A percentile compares a stretch with the other conserved stretches of the same genome.
Conservation (phyloP, 37 sponge, comb jelly and placozoan species). For the Petrosia ficiformis region DNA sequence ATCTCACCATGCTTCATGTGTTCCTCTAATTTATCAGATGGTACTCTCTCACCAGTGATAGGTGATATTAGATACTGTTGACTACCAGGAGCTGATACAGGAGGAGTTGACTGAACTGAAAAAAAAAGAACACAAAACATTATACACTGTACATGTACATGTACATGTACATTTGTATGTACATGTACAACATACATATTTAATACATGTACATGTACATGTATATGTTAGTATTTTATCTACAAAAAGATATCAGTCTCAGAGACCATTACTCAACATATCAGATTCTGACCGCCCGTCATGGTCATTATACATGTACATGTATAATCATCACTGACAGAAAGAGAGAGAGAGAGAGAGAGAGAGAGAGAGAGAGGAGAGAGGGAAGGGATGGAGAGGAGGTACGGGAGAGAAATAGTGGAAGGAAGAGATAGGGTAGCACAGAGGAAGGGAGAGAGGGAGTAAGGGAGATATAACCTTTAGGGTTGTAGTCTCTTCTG, state of each 20-base stretch:
- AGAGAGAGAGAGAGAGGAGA: constrained; percentile 2
- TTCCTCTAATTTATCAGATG: constrained; percentile 78
- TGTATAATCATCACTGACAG: background rate
- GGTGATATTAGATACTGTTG: constrained; percentile 87
- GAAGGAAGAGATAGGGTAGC: background rate
- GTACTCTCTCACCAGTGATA: constrained; percentile 92
- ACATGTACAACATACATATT: background rate
- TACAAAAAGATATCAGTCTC: background rate
- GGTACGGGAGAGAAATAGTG: background rate
- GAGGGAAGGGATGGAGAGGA: background rate
- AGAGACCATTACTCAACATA: no score
- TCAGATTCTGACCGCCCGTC: background rate
- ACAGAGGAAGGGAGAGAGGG: background rate
- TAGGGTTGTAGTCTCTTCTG: constrained; percentile 91
- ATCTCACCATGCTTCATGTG: constrained; percentile 88
- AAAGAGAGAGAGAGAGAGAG: background rate
- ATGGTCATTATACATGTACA: no score
- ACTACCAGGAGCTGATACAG: constrained; percentile 7
- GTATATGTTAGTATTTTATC: background rate
- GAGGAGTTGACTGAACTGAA: constrained; percentile 7
- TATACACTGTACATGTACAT: background rate
- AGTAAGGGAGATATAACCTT: constrained; percentile 6
- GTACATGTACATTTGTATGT: background rate
- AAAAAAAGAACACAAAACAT: background rate
- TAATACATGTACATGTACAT: constrained; percentile 2